phyloP scores from a whole-genome alignment of 2,888 invertebrate species.

The Dysmachus trigonus region DNA sequence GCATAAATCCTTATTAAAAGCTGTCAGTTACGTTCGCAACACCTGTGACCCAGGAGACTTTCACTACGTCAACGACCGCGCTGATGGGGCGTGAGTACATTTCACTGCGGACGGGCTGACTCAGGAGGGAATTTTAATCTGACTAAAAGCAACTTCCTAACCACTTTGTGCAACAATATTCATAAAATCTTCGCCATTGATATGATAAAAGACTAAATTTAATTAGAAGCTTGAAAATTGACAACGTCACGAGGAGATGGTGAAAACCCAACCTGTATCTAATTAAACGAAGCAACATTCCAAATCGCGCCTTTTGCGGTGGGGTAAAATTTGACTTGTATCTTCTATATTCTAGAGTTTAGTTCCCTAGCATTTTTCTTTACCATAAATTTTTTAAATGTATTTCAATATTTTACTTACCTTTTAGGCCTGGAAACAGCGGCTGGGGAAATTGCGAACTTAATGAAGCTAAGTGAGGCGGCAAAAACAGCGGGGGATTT shows the following conservation, averaged over 20 bases:
- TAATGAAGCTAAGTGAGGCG: slow-evolving; percentile 79
- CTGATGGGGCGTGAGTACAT: neutral
- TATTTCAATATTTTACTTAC: slow-evolving; percentile 63
- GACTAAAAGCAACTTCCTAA: slow-evolving; percentile 47
- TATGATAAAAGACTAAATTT: slow-evolving; percentile 47
- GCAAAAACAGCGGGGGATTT: slow-evolving; percentile 82
- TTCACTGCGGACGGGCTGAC: neutral
- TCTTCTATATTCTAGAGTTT: neutral
- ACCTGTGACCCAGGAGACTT: slow-evolving; percentile 45
- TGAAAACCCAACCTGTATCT: neutral
- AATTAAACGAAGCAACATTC: neutral
- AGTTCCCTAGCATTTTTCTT: neutral
- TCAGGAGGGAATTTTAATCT: slow-evolving; percentile 42
- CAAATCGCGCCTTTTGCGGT: neutral
- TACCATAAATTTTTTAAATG: neutral
- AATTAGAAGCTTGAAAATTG: slow-evolving; percentile 37
- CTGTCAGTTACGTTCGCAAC: slow-evolving; percentile 41
- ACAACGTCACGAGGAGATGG: neutral
- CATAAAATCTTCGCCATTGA: slow-evolving; percentile 46
- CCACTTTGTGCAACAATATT: slow-evolving; percentile 46
- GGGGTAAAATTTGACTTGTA: neutral
- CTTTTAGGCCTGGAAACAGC: slow-evolving; percentile 82
- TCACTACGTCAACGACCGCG: neutral
- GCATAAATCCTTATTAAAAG: slow-evolving; percentile 49
- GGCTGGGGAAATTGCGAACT: slow-evolving; percentile 82